A percentile compares a stretch with the other conserved stretches of the same genome.
These are phyloP conservation scores for Noctua comes DNA, from an alignment of 2,888 invertebrate species.

Conservation along the genomic window DNA sequence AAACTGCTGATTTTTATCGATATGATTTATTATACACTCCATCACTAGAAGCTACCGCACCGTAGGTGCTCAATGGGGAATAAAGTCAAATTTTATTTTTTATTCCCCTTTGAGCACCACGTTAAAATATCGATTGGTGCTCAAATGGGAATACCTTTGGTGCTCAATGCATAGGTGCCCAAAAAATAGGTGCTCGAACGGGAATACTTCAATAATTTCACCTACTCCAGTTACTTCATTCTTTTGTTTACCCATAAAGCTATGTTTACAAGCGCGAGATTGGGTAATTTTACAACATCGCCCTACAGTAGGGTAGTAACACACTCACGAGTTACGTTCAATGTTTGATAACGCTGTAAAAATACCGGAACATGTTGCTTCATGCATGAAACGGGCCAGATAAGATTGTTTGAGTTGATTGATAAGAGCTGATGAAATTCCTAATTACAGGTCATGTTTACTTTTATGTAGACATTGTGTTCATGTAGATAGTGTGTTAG, in stretches of 20 bases:
- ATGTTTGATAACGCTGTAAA: conserved; percentile 72
- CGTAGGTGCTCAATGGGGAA: too few species aligned
- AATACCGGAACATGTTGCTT: conserved; percentile 68
- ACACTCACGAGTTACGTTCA: conserved; percentile 37
- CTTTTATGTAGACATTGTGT: not conserved
- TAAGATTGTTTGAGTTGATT: conserved; percentile 61
- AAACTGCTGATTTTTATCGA: too few species aligned
- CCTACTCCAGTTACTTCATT: conserved; percentile 51
- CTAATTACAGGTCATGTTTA: conserved; percentile 56
- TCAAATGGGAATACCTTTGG: too few species aligned
- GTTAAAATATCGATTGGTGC: too few species aligned
- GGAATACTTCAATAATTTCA: too few species aligned
- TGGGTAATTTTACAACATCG: conserved; percentile 62
- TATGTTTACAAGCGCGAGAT: conserved; percentile 62
- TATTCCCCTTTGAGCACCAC: too few species aligned
- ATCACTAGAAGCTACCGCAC: too few species aligned
- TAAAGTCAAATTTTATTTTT: too few species aligned
- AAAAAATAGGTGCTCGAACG: too few species aligned
- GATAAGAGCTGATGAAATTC: conserved; percentile 65
- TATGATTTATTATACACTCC: too few species aligned
- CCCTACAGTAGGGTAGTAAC: conserved; percentile 50
- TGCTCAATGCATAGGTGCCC: too few species aligned
- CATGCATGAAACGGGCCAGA: conserved; percentile 65
- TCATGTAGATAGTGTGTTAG: not conserved
- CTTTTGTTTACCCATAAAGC: conserved; percentile 60